Evolutionary conservation across 2,113 vertebrate genomes (phyloP).

Genomic region (Malurus elegans): DNA sequence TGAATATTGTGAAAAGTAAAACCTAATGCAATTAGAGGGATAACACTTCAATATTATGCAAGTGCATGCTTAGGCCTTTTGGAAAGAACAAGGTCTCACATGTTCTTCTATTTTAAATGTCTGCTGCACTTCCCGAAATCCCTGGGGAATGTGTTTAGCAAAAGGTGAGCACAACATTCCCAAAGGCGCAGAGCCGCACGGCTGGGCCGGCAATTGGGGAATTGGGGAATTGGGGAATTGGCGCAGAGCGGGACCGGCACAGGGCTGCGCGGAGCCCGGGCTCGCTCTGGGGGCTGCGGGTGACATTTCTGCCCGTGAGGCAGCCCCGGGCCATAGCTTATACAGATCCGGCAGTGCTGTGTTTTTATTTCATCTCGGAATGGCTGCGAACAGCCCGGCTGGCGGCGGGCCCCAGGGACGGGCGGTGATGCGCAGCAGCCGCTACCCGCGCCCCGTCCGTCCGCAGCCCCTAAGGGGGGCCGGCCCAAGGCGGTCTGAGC

Average conservation of each 20-base stretch:
- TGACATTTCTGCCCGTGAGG: neutral
- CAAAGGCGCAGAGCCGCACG: neutral
- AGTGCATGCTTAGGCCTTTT: neutral
- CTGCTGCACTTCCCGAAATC: neutral
- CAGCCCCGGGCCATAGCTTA: accelerated
- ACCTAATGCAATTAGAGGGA: neutral
- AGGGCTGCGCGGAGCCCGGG: neutral
- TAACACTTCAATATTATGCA: neutral
- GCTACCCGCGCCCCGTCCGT: neutral
- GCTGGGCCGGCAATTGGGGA: neutral
- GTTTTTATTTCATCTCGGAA: neutral
- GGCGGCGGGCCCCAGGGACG: accelerated
- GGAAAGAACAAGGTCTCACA: conserved; percentile 12
- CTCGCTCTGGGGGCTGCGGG: neutral
- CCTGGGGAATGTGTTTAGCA: neutral
- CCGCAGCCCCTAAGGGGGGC: neutral
- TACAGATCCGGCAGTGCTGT: accelerated
- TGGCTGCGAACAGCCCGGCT: accelerated
- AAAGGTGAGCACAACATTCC: conserved; percentile 27
- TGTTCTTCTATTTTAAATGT: neutral
- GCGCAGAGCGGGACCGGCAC: neutral
- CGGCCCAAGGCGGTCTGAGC: neutral
- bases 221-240: too few relatives aligned
- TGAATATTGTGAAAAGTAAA: neutral
- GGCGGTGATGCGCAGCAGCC: neutral